phyloP scores from a whole-genome alignment of 2,888 invertebrate species.

The Saturnia pavonia region DNA sequence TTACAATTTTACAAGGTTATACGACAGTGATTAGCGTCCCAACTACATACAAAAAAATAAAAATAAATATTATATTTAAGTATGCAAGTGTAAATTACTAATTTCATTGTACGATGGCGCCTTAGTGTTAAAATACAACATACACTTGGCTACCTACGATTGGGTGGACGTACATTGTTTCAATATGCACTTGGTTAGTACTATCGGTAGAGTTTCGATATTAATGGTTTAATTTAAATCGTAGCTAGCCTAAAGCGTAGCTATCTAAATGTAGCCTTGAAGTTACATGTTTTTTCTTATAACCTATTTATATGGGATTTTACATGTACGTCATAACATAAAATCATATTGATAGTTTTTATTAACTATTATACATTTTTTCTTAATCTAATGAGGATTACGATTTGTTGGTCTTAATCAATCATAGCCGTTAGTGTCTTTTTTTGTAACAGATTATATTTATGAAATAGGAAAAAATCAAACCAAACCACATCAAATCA shows the following conservation, averaged over 20 bases:
- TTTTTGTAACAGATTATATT: background rate
- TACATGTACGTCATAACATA: conserved; percentile 7
- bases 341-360: conserved; percentile 9
- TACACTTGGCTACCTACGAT: background rate
- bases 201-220: background rate
- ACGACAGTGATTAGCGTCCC: background rate
- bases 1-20: background rate
- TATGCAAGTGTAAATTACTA: background rate
- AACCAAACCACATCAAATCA: too few species aligned
- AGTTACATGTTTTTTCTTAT: background rate
- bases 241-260: too few species aligned
- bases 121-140: background rate
- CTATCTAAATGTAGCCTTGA: background rate
- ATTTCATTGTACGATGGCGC: background rate
- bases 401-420: background rate
- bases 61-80: background rate
- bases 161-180: background rate
- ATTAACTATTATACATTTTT: background rate
- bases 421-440: background rate
- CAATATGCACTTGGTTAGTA: background rate
- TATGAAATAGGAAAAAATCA: too few species aligned
- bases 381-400: background rate
- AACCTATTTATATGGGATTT: conserved; percentile 3
- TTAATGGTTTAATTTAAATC: background rate
- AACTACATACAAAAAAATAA: background rate